phyloP scores from a whole-genome alignment of 1,140 invertebrate genomes.

The Diorhabda elongata region DNA sequence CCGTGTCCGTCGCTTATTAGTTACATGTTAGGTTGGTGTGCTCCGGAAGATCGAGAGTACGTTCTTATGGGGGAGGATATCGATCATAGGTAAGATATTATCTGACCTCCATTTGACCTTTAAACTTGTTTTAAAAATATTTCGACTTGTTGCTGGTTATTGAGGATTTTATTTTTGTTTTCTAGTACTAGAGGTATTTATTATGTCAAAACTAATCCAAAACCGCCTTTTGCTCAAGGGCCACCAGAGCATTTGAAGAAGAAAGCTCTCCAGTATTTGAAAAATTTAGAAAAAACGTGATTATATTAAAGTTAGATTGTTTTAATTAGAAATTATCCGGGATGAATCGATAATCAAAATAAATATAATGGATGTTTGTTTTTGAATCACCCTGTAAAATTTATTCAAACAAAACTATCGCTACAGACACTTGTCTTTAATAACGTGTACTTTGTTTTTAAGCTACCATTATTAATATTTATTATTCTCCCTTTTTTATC shows the following conservation, averaged over 20 bases:
- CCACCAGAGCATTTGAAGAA: constrained; percentile 54
- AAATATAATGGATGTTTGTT: too few species aligned
- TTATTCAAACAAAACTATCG: too few species aligned
- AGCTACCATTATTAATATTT: too few species aligned
- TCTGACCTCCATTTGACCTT: neutral
- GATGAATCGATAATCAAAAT: too few species aligned
- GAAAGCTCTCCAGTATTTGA: constrained; percentile 13
- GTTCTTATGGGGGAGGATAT: constrained; percentile 80
- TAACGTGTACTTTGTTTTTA: too few species aligned
- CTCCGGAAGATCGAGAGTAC: constrained; percentile 69
- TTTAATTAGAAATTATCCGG: too few species aligned
- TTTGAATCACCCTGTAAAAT: too few species aligned
- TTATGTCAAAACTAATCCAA: constrained; percentile 81
- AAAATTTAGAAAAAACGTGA: neutral
- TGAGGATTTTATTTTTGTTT: constrained; percentile 14
- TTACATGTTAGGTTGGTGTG: constrained; percentile 77
- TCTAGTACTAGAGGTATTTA: constrained; percentile 74
- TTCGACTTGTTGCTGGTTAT: too few species aligned
- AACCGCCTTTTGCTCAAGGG: constrained; percentile 77
- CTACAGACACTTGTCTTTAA: too few species aligned
- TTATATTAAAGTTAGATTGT: too few species aligned
- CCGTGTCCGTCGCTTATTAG: constrained; percentile 75
- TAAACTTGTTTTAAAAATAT: neutral
- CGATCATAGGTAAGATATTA: constrained; percentile 26
- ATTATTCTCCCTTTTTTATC: too few species aligned